A percentile compares a stretch with the other conserved stretches of the same genome.
phyloP scores from a whole-genome alignment of 2,113 vertebrate species.

The Saccopteryx leptura region DNA sequence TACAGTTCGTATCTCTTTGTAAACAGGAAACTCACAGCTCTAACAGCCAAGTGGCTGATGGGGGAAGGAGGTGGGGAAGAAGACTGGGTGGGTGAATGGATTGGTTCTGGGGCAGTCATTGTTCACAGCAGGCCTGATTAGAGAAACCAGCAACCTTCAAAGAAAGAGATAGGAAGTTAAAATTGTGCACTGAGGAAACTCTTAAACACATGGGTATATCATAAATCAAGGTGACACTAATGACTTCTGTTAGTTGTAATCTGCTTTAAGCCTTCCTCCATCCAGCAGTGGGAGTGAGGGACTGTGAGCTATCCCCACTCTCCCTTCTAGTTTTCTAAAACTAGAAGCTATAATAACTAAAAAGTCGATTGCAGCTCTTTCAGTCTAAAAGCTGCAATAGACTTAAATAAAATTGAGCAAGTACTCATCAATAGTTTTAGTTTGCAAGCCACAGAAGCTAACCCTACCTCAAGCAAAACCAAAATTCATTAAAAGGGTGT shows the following conservation, averaged over 20 bases:
- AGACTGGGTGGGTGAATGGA: neutral
- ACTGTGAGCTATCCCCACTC: neutral
- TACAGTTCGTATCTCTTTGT: slow-evolving; percentile 66
- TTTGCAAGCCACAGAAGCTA: slow-evolving; percentile 7
- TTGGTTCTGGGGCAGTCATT: neutral
- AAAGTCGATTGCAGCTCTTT: too few species aligned
- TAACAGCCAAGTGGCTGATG: slow-evolving; percentile 57
- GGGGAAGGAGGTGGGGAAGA: neutral
- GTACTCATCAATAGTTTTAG: neutral
- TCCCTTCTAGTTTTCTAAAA: neutral
- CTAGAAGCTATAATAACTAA: too few species aligned
- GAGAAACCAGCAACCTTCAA: slow-evolving; percentile 21
- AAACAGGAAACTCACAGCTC: slow-evolving; percentile 77
- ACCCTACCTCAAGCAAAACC: neutral
- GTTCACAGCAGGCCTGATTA: neutral
- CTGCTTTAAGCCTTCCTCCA: slow-evolving; percentile 14
- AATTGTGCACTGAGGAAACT: neutral
- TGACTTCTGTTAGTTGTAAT: neutral
- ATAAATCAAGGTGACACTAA: slow-evolving; percentile 53
- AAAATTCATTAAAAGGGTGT: neutral
- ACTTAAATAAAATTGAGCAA: slow-evolving; percentile 47
- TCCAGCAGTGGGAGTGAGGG: neutral
- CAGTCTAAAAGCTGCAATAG: neutral
- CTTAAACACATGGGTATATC: neutral
- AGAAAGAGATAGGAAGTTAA: slow-evolving; percentile 49